Conservation (phyloP, 2,797 vertebrate genomes). For the Halcyon leucocephala region DNA sequence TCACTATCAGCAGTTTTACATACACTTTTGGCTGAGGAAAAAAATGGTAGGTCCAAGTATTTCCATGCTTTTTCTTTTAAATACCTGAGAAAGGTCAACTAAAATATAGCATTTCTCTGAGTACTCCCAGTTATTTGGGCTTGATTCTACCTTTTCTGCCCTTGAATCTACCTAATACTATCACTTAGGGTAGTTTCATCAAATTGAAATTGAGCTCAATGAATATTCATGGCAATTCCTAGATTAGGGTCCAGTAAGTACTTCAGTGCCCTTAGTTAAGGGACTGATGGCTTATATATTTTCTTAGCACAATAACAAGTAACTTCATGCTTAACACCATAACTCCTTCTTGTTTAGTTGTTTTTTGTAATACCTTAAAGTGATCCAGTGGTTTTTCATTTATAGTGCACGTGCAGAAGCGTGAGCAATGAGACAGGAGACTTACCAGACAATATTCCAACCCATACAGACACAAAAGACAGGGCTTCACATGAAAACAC, state of each 20-base stretch:
- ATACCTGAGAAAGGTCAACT: constrained; percentile 2
- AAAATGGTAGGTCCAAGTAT: neutral
- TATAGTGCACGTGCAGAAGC: neutral
- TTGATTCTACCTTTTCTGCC: neutral
- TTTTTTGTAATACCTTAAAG: neutral
- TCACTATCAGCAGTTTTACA: constrained; percentile 52
- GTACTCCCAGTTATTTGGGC: neutral
- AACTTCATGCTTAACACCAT: neutral
- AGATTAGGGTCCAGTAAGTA: neutral
- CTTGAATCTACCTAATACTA: neutral
- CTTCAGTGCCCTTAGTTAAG: neutral
- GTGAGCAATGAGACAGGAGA: neutral
- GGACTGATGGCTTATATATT: neutral
- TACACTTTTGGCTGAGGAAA: neutral
- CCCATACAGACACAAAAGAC: neutral
- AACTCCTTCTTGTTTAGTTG: too few species aligned
- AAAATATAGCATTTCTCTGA: neutral
- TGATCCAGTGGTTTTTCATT: neutral
- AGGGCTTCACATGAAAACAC: neutral
- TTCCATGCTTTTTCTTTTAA: neutral
- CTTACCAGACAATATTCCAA: neutral
- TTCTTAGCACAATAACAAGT: neutral
- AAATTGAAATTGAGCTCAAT: neutral
- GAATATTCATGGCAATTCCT: neutral
- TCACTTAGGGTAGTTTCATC: neutral